Conservation (phyloP, 2,113 vertebrate genomes). For the Fregata magnificens region DNA sequence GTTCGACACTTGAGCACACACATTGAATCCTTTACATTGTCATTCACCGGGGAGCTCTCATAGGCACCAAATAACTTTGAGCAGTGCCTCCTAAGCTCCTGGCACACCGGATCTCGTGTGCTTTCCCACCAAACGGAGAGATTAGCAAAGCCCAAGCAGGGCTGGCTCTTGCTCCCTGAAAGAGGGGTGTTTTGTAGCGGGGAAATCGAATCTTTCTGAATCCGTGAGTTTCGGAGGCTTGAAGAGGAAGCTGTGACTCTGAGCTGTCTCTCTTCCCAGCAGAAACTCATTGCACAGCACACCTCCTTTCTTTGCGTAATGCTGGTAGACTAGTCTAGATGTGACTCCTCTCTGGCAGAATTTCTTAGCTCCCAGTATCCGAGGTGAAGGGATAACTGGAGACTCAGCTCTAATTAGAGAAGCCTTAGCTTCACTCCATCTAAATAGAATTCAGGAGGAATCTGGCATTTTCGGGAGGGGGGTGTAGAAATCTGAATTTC, state of each 20-base stretch:
- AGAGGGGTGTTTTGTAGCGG: neutral
- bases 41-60: neutral
- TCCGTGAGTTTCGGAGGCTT: neutral
- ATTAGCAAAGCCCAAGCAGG: neutral
- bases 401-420: neutral
- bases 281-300: neutral
- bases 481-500: neutral
- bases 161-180: neutral
- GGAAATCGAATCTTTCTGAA: neutral
- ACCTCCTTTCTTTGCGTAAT: neutral
- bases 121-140: neutral
- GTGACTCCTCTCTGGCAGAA: neutral
- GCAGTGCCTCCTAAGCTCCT: neutral
- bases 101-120: neutral
- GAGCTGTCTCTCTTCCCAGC: neutral
- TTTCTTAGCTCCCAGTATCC: neutral
- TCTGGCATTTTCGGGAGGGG: neutral
- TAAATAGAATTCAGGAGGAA: neutral
- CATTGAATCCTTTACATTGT: neutral
- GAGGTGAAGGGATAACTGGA: neutral
- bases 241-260: slow-evolving; percentile 15
- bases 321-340: slow-evolving; percentile 33
- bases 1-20: neutral
- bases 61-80: neutral
- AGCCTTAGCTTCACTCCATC: neutral